Base-by-base conservation (phyloP, 92 coral and sea anemone genomes). In the Meandrina meandrites region DNA sequence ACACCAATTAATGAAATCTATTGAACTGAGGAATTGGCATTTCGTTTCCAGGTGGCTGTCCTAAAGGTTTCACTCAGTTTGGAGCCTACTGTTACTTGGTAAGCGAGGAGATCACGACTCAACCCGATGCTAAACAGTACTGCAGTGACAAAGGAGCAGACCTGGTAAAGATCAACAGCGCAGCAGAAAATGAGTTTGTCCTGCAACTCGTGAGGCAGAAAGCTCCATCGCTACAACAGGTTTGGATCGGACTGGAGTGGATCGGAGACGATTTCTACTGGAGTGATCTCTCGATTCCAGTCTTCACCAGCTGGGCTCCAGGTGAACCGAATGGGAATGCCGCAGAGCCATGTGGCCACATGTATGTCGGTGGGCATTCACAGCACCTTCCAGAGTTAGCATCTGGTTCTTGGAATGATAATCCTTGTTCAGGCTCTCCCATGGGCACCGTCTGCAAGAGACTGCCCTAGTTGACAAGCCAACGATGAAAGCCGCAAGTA, bases 391-490 rank as follows among this genome's bases (percentile, higher is more conserved):
- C 75, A 12, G 19, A 74, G 27, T 16, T 13, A 2, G 78, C 78
- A 18, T 74, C 78, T 35, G 78, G 78, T 8, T 21, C 19, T 15
- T 74, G 78, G 78, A 74, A 74, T 37, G 78, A 74, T 27, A 36
- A 36, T 3, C 10, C 24, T 74, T 74, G 78, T 37, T n/a, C 53
- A 17, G 13, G 37, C 12, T 19, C 13, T 53, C 51, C 78, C 16
- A 74, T n/a, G n/a, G n/a, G n/a, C n/a, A n/a, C n/a, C n/a, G n/a
- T n/a, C n/a, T n/a, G n/a, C n/a, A n/a, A n/a, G 78, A 74, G 18
- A 35, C 34, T 67, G 73, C 17, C 58, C 16, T 67, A 67, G 35
- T 30, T 67, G 73, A 18, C 36, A 67, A n/a, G 35, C 16, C 73
- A 67, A 67, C 36, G 58, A 53, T 53, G 3, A 53, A 53, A 21